Evolutionary conservation across 1,140 invertebrate genomes (phyloP).

Genomic region (Bombus polaris): DNA sequence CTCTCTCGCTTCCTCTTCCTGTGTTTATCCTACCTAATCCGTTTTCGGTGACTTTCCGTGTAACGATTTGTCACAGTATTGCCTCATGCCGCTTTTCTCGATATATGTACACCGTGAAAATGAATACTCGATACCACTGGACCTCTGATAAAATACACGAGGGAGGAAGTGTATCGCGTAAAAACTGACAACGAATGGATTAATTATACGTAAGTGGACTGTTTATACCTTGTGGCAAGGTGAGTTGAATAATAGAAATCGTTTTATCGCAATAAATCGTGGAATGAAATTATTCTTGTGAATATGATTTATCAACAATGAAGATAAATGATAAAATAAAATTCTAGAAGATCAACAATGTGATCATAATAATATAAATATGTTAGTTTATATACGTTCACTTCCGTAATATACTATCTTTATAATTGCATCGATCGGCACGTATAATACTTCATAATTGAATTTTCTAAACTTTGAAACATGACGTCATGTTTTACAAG

Average conservation of each 20-base stretch:
- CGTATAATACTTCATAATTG: background rate
- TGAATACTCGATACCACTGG: background rate
- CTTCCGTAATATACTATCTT: background rate
- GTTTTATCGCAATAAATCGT: background rate
- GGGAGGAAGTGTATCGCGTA: no score
- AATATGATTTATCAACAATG: no score
- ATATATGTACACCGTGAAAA: constrained; percentile 17
- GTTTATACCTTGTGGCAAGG: background rate
- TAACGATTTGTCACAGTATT: constrained; percentile 60
- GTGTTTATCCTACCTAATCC: constrained; percentile 68
- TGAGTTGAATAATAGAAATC: no score
- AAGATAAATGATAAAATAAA: background rate
- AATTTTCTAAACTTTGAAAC: background rate
- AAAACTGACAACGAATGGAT: background rate
- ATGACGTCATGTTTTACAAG: constrained; percentile 20
- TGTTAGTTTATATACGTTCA: no score
- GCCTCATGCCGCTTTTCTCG: constrained; percentile 34
- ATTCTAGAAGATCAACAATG: background rate
- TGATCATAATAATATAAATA: no score
- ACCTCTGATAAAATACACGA: background rate
- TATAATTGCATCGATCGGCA: background rate
- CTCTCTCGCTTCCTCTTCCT: constrained; percentile 37
- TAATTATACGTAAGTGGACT: background rate
- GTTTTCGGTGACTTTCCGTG: constrained; percentile 65
- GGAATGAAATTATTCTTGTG: background rate